These are phyloP conservation scores for Drosophila prolongata DNA, from an alignment of 2,888 invertebrate species.

Conservation along the genomic window DNA sequence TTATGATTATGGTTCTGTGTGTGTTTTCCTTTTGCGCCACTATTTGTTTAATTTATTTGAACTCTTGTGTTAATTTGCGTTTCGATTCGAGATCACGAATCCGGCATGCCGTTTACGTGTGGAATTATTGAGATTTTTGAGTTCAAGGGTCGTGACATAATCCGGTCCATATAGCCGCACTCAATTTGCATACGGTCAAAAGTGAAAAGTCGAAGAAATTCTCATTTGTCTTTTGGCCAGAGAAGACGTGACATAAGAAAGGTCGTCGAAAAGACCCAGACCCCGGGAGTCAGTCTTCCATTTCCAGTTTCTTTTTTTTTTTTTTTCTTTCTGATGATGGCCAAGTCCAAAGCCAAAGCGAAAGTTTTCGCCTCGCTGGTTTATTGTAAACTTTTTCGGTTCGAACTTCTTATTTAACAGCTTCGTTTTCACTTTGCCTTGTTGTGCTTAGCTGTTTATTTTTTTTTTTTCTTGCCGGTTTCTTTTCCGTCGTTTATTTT, in stretches of 20 bases:
- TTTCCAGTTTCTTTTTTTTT: slow-evolving; percentile 24
- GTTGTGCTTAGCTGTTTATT: slow-evolving; percentile 32
- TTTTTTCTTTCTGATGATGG: slow-evolving; percentile 50
- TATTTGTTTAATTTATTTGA: slow-evolving; percentile 61
- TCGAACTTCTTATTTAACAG: slow-evolving; percentile 73
- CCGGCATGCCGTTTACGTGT: slow-evolving; percentile 29
- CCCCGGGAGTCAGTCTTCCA: slow-evolving; percentile 21
- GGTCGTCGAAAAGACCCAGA: slow-evolving; percentile 40
- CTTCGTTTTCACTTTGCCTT: slow-evolving; percentile 71
- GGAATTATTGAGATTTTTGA: background rate
- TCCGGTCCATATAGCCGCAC: slow-evolving; percentile 20
- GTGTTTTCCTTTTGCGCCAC: slow-evolving; percentile 6
- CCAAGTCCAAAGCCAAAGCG: slow-evolving; percentile 78
- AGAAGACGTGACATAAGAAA: slow-evolving; percentile 42
- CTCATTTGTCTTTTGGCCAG: background rate
- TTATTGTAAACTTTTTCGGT: slow-evolving; percentile 14
- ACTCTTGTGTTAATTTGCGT: slow-evolving; percentile 67
- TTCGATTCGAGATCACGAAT: slow-evolving; percentile 17
- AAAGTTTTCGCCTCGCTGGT: slow-evolving; percentile 59
- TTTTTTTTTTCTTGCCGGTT: slow-evolving; percentile 28
- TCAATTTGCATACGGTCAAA: slow-evolving; percentile 54
- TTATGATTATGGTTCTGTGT: slow-evolving; percentile 13
- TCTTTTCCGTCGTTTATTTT: slow-evolving; percentile 20
- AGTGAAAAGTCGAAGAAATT: slow-evolving; percentile 64
- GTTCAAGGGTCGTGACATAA: slow-evolving; percentile 63